Evolutionary conservation across 2,113 vertebrate genomes (phyloP).

Genomic region (Lynx canadensis): DNA sequence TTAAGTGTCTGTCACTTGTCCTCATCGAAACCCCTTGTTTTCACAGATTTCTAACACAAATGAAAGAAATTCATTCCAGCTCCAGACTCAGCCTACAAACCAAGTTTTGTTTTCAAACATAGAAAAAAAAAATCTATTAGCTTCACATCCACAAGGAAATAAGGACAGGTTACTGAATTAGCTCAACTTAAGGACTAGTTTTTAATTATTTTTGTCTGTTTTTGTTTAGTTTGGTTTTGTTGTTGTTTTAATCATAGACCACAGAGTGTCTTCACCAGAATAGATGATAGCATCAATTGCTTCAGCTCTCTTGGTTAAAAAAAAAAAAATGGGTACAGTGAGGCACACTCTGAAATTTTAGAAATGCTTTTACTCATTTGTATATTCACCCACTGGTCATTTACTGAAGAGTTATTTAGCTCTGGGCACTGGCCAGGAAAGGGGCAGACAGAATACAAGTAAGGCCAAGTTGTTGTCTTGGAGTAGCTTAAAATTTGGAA

Average conservation of each 20-base stretch:
- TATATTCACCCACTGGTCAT: not conserved
- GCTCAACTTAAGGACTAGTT: not conserved
- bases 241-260: not conserved
- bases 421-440: not conserved
- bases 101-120: slow-evolving; percentile 67
- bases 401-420: not conserved
- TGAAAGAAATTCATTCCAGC: slow-evolving; percentile 27
- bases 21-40: slow-evolving; percentile 54
- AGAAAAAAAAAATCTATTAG: not conserved
- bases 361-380: not conserved
- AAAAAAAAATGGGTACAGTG: not conserved
- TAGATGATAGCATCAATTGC: not conserved
- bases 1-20: slow-evolving; percentile 59
- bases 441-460: not conserved
- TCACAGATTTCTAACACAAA: slow-evolving; percentile 39
- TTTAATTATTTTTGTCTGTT: not conserved
- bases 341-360: not conserved
- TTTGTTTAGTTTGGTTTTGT: not conserved
- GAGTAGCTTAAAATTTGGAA: not conserved
- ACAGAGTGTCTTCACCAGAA: not conserved
- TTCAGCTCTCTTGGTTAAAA: not conserved
- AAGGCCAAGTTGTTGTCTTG: not conserved
- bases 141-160: slow-evolving; percentile 18
- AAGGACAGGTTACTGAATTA: not conserved
- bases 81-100: slow-evolving; percentile 34